A percentile compares a stretch with the other conserved stretches of the same genome.
Conservation (phyloP, 1,140 invertebrate species). For the Himalopsyche phryganea region DNA sequence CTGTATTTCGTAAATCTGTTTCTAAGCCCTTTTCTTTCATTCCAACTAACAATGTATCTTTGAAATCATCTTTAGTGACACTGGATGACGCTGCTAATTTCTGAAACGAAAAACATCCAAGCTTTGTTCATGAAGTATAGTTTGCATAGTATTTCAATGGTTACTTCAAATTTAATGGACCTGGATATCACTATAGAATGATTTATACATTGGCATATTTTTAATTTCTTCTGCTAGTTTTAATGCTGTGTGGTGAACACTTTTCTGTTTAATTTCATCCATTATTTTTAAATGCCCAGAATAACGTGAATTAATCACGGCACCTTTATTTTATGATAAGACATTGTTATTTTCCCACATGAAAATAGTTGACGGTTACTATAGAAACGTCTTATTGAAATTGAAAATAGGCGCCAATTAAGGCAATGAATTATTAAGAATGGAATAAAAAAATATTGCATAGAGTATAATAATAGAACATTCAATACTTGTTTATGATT, state of each 20-base stretch:
- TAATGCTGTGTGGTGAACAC: slow-evolving; percentile 55
- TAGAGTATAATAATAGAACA: no score
- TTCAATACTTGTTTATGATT: no score
- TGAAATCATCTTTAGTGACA: slow-evolving; percentile 74
- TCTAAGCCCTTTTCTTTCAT: slow-evolving; percentile 74
- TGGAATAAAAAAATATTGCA: no score
- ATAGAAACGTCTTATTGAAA: not conserved
- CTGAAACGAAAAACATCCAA: slow-evolving; percentile 46
- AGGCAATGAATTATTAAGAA: not conserved
- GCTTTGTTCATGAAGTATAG: no score
- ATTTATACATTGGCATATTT: slow-evolving; percentile 55
- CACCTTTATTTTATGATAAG: not conserved
- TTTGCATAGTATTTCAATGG: not conserved
- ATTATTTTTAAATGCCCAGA: slow-evolving; percentile 39
- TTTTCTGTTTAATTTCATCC: slow-evolving; percentile 54
- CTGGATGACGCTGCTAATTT: slow-evolving; percentile 68
- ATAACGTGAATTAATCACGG: not conserved
- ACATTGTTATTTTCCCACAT: not conserved
- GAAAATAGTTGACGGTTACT: not conserved
- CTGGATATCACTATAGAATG: slow-evolving; percentile 56
- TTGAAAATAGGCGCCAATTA: not conserved
- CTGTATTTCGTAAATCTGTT: slow-evolving; percentile 75
- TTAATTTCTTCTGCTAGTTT: slow-evolving; percentile 58
- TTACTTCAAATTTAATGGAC: slow-evolving; percentile 31
- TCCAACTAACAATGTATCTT: slow-evolving; percentile 66